Conservation (phyloP, 2,888 invertebrate genomes). For the Yponomeuta cagnagella region DNA sequence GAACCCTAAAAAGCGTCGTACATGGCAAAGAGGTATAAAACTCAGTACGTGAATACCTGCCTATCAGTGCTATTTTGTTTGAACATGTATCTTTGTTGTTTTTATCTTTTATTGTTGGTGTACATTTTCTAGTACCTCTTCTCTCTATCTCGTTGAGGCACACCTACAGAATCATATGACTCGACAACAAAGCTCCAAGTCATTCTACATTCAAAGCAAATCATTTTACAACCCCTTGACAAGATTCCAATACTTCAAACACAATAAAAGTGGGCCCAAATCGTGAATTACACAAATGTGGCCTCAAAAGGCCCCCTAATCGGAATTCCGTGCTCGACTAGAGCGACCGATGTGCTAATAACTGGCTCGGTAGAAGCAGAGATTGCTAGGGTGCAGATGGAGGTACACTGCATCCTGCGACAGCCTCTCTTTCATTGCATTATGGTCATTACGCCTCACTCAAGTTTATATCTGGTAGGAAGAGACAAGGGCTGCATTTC, state of each 20-base stretch:
- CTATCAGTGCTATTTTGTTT: too few relatives aligned
- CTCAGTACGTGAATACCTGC: too few relatives aligned
- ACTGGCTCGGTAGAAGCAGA: conserved; percentile 1
- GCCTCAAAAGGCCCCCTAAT: conserved; percentile 32
- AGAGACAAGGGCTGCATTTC: too few relatives aligned
- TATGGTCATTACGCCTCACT: too few relatives aligned
- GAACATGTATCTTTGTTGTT: too few relatives aligned
- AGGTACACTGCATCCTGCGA: neutral
- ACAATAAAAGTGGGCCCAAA: conserved; percentile 22
- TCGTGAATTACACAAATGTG: conserved; percentile 37
- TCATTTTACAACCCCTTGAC: neutral
- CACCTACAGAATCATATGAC: neutral
- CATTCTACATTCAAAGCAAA: neutral
- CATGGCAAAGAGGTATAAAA: too few relatives aligned
- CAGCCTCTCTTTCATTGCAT: too few relatives aligned
- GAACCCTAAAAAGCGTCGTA: too few relatives aligned
- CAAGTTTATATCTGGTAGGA: too few relatives aligned
- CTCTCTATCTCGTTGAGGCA: too few relatives aligned
- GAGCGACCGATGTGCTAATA: conserved; percentile 4
- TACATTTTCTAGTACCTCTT: too few relatives aligned
- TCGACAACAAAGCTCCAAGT: neutral
- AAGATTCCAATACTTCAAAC: neutral
- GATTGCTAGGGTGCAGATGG: neutral
- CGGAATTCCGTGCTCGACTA: conserved; percentile 2
- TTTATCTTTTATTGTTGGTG: too few relatives aligned